These are phyloP conservation scores for Dastarcus helophoroides DNA, from an alignment of 2,888 invertebrate species.

Conservation along the genomic window DNA sequence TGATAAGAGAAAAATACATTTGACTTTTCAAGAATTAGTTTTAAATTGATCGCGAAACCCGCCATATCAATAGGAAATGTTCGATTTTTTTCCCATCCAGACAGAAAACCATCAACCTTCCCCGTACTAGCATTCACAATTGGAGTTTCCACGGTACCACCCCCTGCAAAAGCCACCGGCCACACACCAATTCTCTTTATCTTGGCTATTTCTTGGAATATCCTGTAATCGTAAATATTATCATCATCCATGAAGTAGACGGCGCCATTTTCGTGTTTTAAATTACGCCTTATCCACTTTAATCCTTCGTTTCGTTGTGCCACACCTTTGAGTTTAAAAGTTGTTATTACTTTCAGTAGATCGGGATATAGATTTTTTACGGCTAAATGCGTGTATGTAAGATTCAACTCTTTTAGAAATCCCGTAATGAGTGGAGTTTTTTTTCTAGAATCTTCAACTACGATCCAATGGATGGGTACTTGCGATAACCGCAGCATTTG, in stretches of 20 bases:
- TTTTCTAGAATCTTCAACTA: slow-evolving; percentile 72
- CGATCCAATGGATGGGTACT: slow-evolving; percentile 72
- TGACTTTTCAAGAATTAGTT: slow-evolving; percentile 57
- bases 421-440: slow-evolving; percentile 64
- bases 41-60: slow-evolving; percentile 80
- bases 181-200: slow-evolving; percentile 80
- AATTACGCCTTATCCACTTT: slow-evolving; percentile 63
- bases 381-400: slow-evolving; percentile 51
- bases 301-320: slow-evolving; percentile 81
- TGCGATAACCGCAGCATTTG: slow-evolving; percentile 78
- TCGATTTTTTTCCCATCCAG: slow-evolving; percentile 80
- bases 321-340: slow-evolving; percentile 68
- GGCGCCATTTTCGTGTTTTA: slow-evolving; percentile 52
- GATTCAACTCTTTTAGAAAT: slow-evolving; percentile 51
- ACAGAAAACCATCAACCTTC: slow-evolving; percentile 52
- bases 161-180: slow-evolving; percentile 95
- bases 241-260: slow-evolving; percentile 97
- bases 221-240: slow-evolving; percentile 67
- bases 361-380: slow-evolving; percentile 58
- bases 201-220: not conserved
- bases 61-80: slow-evolving; percentile 98
- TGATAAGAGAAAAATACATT: slow-evolving; percentile 72
- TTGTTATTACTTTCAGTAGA: slow-evolving; percentile 49
- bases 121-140: slow-evolving; percentile 50
- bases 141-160: slow-evolving; percentile 85